A percentile compares a stretch with the other conserved stretches of the same genome.
Conservation (phyloP, 2,113 vertebrate species). For the Dipodomys merriami region DNA sequence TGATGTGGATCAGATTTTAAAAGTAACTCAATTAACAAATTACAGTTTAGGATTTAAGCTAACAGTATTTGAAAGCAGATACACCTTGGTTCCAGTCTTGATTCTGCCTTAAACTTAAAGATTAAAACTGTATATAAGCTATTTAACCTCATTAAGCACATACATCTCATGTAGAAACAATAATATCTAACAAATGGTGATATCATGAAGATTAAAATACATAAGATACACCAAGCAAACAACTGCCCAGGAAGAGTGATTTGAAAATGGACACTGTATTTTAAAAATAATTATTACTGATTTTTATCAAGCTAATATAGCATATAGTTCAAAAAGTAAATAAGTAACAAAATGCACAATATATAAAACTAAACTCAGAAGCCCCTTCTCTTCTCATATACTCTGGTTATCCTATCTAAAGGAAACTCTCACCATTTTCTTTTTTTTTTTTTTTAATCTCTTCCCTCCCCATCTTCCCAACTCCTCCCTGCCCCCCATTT, state of each 20-base stretch:
- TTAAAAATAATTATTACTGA: not conserved
- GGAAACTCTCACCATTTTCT: not conserved
- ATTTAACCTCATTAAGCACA: not conserved
- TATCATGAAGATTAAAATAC: conserved; percentile 29
- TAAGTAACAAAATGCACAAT: not conserved
- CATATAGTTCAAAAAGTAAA: conserved; percentile 45
- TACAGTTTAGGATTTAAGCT: not conserved
- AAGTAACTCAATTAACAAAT: conserved; percentile 11
- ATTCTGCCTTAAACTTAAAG: conserved; percentile 19
- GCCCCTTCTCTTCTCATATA: not conserved
- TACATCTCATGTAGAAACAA: not conserved
- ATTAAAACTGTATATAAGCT: conserved; percentile 38
- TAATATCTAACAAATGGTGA: not conserved
- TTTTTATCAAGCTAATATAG: conserved; percentile 44
- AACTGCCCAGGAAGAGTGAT: not conserved
- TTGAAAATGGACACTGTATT: not conserved
- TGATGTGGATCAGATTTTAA: not conserved
- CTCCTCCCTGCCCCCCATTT: too few species aligned
- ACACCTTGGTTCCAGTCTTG: not conserved
- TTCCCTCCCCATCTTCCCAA: too few species aligned
- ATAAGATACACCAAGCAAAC: not conserved
- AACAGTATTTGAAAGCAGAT: conserved; percentile 10
- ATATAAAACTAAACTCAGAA: not conserved
- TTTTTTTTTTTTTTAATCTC: not conserved
- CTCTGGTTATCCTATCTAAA: not conserved